phyloP scores from a whole-genome alignment of 2,113 vertebrate genomes.

The Poeciliopsis retropinna region DNA sequence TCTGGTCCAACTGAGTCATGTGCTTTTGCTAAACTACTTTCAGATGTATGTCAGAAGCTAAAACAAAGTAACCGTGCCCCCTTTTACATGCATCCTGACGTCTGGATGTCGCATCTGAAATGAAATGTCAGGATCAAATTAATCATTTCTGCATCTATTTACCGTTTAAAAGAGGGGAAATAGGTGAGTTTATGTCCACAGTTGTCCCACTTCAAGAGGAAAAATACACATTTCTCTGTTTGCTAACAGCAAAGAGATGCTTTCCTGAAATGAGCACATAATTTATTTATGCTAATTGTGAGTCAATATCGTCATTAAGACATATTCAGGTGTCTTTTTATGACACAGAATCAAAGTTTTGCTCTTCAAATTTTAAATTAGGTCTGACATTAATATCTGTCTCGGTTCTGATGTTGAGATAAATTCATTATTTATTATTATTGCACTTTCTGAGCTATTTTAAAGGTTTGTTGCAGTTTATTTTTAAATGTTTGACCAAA shows the following conservation, averaged over 20 bases:
- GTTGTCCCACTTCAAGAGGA: conserved; percentile 10
- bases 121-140: not conserved
- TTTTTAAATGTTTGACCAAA: too few species aligned
- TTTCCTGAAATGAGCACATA: not conserved
- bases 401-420: too few species aligned
- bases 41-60: conserved; percentile 28
- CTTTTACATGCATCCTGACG: conserved; percentile 6
- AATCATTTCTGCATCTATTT: conserved; percentile 11
- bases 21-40: conserved; percentile 10
- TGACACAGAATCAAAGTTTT: not conserved
- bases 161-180: conserved; percentile 8
- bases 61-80: conserved; percentile 1
- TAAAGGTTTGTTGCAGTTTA: too few species aligned
- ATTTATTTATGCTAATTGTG: not conserved
- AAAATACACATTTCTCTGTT: not conserved
- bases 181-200: conserved; percentile 24
- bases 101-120: not conserved
- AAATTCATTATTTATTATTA: too few species aligned
- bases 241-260: not conserved
- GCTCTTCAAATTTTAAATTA: too few species aligned
- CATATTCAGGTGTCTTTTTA: not conserved
- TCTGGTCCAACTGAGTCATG: conserved; percentile 25
- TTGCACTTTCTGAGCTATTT: too few species aligned
- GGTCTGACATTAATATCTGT: too few species aligned
- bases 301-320: not conserved